Evolutionary conservation across 2,888 invertebrate species (phyloP).

Genomic region (Mongoloraphidia duomilia): DNA sequence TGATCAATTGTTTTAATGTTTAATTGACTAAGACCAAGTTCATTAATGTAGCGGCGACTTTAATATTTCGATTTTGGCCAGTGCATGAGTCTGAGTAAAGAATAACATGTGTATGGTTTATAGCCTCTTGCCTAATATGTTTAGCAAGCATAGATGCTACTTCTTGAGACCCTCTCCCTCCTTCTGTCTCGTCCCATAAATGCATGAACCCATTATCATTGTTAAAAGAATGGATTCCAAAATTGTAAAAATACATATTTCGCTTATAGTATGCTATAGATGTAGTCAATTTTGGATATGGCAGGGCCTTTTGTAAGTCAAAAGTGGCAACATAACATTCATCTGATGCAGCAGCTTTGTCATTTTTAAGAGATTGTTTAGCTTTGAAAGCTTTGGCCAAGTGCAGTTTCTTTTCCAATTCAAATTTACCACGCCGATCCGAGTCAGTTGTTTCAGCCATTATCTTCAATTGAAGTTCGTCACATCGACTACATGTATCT

Average conservation of each 20-base stretch:
- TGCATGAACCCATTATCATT: conserved; percentile 17
- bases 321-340: neutral
- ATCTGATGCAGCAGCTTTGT: too few species aligned
- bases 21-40: conserved; percentile 4
- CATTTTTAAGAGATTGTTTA: too few species aligned
- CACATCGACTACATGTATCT: too few species aligned
- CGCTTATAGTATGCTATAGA: conserved; percentile 15
- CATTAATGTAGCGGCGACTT: conserved; percentile 15
- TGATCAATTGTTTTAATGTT: too few species aligned
- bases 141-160: conserved; percentile 18
- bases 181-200: conserved; percentile 19
- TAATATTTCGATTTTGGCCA: conserved; percentile 21
- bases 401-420: too few species aligned
- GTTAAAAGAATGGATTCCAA: conserved; percentile 18
- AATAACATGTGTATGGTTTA: conserved; percentile 17
- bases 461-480: too few species aligned
- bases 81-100: conserved; percentile 20
- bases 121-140: conserved; percentile 10
- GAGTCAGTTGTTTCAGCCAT: too few species aligned
- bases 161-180: conserved; percentile 19
- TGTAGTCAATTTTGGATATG: neutral
- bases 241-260: conserved; percentile 19
- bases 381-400: too few species aligned
- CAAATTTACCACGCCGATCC: too few species aligned
- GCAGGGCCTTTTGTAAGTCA: neutral